phyloP scores from a whole-genome alignment of 2,797 vertebrate genomes.

The Danio aesculapii region DNA sequence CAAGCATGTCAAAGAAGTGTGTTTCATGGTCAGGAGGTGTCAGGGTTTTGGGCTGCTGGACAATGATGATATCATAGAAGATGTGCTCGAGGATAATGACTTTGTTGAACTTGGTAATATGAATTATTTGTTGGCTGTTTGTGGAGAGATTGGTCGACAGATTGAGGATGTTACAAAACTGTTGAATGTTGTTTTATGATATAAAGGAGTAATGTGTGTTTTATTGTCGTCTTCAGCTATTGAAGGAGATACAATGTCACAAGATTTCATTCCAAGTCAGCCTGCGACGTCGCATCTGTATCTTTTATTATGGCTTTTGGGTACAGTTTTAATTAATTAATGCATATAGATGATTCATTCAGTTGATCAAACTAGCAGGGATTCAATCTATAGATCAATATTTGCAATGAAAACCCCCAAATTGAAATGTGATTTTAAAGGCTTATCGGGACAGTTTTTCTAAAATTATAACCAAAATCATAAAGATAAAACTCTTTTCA shows the following conservation, averaged over 20 bases:
- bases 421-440: not conserved
- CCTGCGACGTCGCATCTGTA: slow-evolving; percentile 94
- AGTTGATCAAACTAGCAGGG: not conserved
- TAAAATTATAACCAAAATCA: too few species aligned
- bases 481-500: too few species aligned
- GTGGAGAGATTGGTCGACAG: not conserved
- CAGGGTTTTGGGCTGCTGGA: slow-evolving; percentile 92
- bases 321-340: not conserved
- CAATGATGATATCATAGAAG: slow-evolving; percentile 87
- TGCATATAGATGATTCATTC: not conserved
- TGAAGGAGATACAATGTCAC: slow-evolving; percentile 93
- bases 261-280: slow-evolving; percentile 92
- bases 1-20: slow-evolving; percentile 78
- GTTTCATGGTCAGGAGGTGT: slow-evolving; percentile 88
- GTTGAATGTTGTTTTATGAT: not conserved
- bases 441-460: not conserved
- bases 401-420: not conserved
- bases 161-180: not conserved
- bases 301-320: slow-evolving; percentile 77
- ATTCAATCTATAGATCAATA: not conserved
- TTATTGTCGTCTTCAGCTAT: slow-evolving; percentile 81
- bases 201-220: slow-evolving; percentile 5
- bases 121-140: slow-evolving; percentile 4
- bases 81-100: slow-evolving; percentile 95
- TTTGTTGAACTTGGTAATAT: slow-evolving; percentile 94